Evolutionary conservation across 2,113 vertebrate genomes (phyloP).

Genomic region (Zosterops pallidus): DNA sequence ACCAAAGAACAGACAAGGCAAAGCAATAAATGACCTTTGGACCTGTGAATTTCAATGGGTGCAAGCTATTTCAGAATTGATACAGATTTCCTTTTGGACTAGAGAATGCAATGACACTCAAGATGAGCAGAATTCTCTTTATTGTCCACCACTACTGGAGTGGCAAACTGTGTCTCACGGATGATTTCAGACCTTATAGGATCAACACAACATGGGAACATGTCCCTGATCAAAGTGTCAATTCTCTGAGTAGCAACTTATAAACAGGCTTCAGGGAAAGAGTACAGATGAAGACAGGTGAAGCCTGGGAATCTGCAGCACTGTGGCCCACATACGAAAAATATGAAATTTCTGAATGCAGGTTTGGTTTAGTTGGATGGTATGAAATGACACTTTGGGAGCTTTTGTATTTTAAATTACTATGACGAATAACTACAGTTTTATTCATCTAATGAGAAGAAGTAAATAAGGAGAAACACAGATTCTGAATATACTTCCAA

Average conservation of each 20-base stretch:
- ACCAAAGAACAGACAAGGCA: neutral
- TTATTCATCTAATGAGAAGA: neutral
- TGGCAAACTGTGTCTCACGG: neutral
- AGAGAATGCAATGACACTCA: neutral
- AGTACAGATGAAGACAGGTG: neutral
- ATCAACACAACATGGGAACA: neutral
- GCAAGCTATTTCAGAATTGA: neutral
- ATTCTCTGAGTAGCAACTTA: neutral
- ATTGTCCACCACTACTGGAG: accelerated
- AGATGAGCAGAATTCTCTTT: neutral
- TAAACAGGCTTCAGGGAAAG: neutral
- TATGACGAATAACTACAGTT: neutral
- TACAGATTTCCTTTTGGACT: neutral
- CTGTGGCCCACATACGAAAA: neutral
- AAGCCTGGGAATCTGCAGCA: accelerated
- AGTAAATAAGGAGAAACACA: neutral
- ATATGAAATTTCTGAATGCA: neutral
- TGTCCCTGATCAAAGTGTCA: neutral
- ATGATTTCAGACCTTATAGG: neutral
- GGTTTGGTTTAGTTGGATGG: neutral
- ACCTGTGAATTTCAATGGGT: neutral
- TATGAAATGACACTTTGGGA: neutral
- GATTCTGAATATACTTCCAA: neutral
- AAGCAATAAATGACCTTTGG: neutral
- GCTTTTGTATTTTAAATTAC: neutral